Percentiles rank a stretch among this genome's conserved stretches.
Conservation (phyloP, 1,140 invertebrate genomes). For the Asobara japonica region DNA sequence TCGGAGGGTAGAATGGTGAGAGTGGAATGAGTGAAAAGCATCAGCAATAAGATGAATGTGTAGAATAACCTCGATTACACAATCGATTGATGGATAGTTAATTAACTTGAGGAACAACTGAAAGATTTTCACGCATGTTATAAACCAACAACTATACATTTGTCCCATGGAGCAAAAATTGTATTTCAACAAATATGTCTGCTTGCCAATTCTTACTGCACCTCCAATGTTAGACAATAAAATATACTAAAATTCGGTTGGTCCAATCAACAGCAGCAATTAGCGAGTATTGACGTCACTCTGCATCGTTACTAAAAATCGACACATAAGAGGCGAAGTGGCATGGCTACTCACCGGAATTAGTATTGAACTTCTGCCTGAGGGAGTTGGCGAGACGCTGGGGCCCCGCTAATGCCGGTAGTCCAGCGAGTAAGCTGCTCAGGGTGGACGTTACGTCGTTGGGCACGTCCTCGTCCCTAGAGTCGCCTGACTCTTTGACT, state of each 20-base stretch:
- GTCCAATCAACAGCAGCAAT: too few species aligned
- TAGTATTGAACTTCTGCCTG: conserved; percentile 60
- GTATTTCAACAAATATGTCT: too few species aligned
- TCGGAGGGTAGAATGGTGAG: conserved; percentile 21
- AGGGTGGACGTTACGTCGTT: conserved; percentile 57
- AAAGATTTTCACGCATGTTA: too few species aligned
- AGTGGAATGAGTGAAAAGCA: conserved; percentile 13
- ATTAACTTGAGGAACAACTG: conserved; percentile 24
- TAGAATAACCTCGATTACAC: neutral
- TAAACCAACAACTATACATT: too few species aligned
- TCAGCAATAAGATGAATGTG: neutral
- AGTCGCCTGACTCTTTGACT: conserved; percentile 62
- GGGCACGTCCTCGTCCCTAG: conserved; percentile 56
- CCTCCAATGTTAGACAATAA: too few species aligned
- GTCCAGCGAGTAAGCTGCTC: conserved; percentile 60
- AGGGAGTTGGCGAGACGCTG: conserved; percentile 64
- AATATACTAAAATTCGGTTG: neutral
- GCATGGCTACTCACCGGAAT: conserved; percentile 62
- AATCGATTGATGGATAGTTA: neutral
- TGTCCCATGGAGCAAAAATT: too few species aligned
- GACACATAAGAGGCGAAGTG: neutral
- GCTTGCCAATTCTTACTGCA: too few species aligned
- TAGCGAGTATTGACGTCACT: too few species aligned
- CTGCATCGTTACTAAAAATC: too few species aligned
- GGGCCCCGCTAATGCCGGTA: conserved; percentile 63